Percentiles rank a stretch among this genome's conserved stretches.
Evolutionary conservation across 2,797 vertebrate genomes (phyloP).

Genomic region (Ptychobarbus kaznakovi): DNA sequence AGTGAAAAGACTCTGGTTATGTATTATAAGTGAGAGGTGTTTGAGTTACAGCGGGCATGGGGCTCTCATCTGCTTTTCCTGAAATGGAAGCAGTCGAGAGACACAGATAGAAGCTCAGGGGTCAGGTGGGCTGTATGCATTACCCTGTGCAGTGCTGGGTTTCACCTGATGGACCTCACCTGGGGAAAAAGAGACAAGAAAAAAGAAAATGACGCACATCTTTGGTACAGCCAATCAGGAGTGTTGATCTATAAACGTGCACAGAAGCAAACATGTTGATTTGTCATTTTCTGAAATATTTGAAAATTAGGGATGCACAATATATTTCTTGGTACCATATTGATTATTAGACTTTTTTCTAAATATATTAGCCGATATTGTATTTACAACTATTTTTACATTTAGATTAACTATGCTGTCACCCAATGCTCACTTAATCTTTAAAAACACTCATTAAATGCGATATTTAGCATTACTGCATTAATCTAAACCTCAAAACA

Average conservation of each 20-base stretch:
- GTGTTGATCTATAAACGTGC: constrained; percentile 1
- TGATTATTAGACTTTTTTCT: neutral
- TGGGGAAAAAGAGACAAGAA: constrained; percentile 45
- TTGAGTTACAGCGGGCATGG: constrained; percentile 55
- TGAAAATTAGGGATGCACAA: neutral
- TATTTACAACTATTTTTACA: neutral
- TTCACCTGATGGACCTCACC: constrained; percentile 55
- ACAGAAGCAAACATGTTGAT: neutral
- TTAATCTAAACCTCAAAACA: neutral
- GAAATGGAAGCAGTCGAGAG: constrained; percentile 47
- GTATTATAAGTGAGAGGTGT: constrained; percentile 55
- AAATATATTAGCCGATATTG: neutral
- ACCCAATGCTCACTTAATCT: neutral
- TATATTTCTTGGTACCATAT: neutral
- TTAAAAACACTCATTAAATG: neutral
- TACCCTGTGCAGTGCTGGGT: constrained; percentile 58
- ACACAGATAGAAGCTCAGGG: constrained; percentile 39
- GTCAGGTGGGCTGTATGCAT: constrained; percentile 60
- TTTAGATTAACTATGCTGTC: neutral
- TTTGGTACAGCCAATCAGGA: constrained; percentile 12
- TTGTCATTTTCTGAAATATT: neutral
- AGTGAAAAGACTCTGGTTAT: constrained; percentile 46
- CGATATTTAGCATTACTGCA: neutral
- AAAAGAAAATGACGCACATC: constrained; percentile 41
- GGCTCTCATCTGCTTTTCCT: constrained; percentile 56